A percentile compares a stretch with the other conserved stretches of the same genome.
phyloP scores from a whole-genome alignment of 2,888 invertebrate genomes.

The Macrostomum cliftonense region DNA sequence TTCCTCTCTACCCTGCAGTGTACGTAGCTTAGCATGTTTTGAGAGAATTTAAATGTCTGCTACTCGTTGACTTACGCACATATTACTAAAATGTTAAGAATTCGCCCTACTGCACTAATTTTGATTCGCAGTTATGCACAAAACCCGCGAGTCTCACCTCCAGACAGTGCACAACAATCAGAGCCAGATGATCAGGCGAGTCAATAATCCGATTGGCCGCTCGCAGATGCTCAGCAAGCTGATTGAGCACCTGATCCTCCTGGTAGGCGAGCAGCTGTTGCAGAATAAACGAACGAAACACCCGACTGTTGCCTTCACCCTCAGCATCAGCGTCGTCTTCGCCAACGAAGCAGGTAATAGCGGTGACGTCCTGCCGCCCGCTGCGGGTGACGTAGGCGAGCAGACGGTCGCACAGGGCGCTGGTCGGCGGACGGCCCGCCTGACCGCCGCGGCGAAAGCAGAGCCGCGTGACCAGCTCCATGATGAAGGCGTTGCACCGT shows the following conservation, averaged over 20 bases:
- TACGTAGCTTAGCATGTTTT: too few relatives aligned
- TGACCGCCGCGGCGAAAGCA: constrained; percentile 12
- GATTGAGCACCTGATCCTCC: too few relatives aligned
- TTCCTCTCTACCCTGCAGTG: too few relatives aligned
- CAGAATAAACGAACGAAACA: constrained; percentile 22
- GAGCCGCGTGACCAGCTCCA: constrained; percentile 15
- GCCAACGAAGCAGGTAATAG: too few relatives aligned
- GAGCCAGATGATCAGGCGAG: constrained; percentile 11
- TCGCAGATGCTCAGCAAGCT: too few relatives aligned
- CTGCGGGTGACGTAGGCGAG: constrained; percentile 13
- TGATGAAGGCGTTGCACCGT: constrained; percentile 15
- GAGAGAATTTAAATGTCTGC: too few relatives aligned
- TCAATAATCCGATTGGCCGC: too few relatives aligned
- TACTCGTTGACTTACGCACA: too few relatives aligned
- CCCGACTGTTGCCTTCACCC: constrained; percentile 20
- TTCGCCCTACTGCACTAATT: too few relatives aligned
- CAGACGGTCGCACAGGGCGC: constrained; percentile 12
- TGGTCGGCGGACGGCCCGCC: constrained; percentile 12
- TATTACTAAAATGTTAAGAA: too few relatives aligned
- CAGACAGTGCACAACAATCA: constrained; percentile 19
- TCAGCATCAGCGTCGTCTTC: constrained; percentile 15
- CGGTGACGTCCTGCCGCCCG: not conserved
- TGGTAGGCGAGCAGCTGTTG: constrained; percentile 18
- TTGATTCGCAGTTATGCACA: too few relatives aligned
- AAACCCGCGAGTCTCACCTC: constrained; percentile 20